phyloP scores from a whole-genome alignment of 1,140 invertebrate species.

The Leptinotarsa undecemlineata region DNA sequence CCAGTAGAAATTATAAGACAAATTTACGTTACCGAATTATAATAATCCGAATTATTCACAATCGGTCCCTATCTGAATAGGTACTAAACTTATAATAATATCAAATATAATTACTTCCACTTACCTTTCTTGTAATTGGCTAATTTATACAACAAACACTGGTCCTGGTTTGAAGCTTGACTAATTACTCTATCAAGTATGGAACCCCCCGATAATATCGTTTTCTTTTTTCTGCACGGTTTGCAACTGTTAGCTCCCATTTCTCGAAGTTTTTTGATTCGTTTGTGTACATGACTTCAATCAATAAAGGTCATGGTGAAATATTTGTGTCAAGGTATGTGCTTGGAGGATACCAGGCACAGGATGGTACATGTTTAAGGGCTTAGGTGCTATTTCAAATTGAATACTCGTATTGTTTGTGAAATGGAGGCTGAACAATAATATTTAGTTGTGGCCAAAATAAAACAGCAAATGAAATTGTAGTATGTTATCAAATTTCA shows the following conservation, averaged over 20 bases:
- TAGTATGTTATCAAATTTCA: too few species aligned
- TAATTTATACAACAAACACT: constrained; percentile 82
- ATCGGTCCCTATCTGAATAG: too few species aligned
- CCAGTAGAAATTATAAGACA: too few species aligned
- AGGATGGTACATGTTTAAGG: constrained; percentile 7
- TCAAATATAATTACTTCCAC: constrained; percentile 29
- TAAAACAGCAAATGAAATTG: too few species aligned
- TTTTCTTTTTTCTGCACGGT: constrained; percentile 49
- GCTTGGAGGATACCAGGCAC: not conserved
- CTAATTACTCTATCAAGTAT: constrained; percentile 86
- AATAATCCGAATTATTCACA: too few species aligned
- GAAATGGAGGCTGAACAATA: too few species aligned
- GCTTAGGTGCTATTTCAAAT: too few species aligned
- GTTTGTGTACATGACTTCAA: not conserved
- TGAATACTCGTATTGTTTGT: too few species aligned
- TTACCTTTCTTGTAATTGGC: constrained; percentile 87
- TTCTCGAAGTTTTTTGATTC: constrained; percentile 28
- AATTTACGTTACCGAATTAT: not conserved
- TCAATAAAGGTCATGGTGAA: constrained; percentile 42
- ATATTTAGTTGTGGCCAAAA: too few species aligned
- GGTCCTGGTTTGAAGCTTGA: constrained; percentile 80
- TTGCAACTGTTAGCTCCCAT: constrained; percentile 58
- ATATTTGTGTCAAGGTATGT: constrained; percentile 37
- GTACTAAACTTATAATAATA: constrained; percentile 14
- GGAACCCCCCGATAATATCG: constrained; percentile 66